Evolutionary conservation across 2,113 vertebrate genomes (phyloP).

Genomic region (Jacana jacana): DNA sequence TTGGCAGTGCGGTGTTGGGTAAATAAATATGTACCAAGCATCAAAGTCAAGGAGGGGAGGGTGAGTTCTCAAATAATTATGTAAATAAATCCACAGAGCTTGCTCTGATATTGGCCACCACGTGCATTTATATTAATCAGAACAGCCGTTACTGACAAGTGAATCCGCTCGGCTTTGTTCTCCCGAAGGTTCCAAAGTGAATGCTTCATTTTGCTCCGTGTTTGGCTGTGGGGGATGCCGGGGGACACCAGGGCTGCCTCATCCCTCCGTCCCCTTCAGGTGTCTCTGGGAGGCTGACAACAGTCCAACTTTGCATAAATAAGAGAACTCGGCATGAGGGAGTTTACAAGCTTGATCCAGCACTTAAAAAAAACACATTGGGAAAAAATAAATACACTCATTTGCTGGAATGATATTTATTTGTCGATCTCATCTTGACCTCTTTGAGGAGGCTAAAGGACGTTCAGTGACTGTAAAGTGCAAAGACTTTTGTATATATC

Average conservation of each 20-base stretch:
- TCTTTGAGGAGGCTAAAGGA: conserved; percentile 40
- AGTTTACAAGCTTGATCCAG: conserved; percentile 6
- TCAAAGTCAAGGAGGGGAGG: conserved; percentile 42
- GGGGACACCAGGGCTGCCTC: neutral
- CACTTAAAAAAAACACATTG: neutral
- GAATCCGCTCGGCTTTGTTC: conserved; percentile 20
- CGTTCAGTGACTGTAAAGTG: conserved; percentile 36
- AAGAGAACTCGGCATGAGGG: neutral
- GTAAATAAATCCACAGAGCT: conserved; percentile 60
- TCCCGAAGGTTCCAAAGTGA: conserved; percentile 37
- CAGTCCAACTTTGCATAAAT: conserved; percentile 12
- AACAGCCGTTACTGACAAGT: conserved; percentile 41
- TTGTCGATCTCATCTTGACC: conserved; percentile 37
- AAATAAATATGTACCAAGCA: conserved; percentile 61
- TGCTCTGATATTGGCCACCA: conserved; percentile 38
- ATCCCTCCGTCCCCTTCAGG: conserved; percentile 50
- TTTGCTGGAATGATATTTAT: conserved; percentile 36
- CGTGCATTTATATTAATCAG: conserved; percentile 61
- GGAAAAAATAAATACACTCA: neutral
- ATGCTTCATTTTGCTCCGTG: neutral
- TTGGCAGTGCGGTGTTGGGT: conserved; percentile 39
- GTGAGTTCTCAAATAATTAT: conserved; percentile 66
- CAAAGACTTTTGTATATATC: conserved; percentile 31
- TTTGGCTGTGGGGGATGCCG: neutral
- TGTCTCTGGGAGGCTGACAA: conserved; percentile 42